Conservation (phyloP, 2,797 vertebrate genomes). For the Acipenser transmontanus region DNA sequence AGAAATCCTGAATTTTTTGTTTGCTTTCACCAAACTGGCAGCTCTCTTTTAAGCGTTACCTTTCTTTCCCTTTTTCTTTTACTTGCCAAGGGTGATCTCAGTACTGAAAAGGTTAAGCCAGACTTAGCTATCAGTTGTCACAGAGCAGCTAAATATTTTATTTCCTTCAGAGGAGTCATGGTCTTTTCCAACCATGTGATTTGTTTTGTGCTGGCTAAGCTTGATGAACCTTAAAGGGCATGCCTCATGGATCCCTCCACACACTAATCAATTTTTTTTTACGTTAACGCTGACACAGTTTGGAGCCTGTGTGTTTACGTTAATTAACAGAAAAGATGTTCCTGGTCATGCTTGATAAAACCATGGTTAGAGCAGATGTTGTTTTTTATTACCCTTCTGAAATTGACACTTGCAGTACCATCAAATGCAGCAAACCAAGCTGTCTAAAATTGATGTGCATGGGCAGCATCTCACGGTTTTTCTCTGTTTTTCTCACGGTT, state of each 20-base stretch:
- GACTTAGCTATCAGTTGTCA: too few relatives aligned
- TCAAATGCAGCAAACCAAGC: background rate
- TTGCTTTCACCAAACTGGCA: too few relatives aligned
- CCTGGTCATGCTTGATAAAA: slow-evolving; percentile 33
- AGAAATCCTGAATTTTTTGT: too few relatives aligned
- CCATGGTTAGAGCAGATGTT: background rate
- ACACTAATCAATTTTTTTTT: background rate
- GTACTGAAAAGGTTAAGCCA: too few relatives aligned
- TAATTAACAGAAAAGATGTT: slow-evolving; percentile 49
- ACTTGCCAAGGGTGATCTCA: too few relatives aligned
- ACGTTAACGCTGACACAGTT: slow-evolving; percentile 13
- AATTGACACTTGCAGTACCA: background rate
- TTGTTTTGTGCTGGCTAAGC: slow-evolving; percentile 14
- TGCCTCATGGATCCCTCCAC: slow-evolving; percentile 17
- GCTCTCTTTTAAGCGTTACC: too few relatives aligned
- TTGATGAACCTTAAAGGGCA: slow-evolving; percentile 20
- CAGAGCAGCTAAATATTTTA: background rate
- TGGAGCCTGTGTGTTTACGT: slow-evolving; percentile 29
- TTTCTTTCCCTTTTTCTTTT: too few relatives aligned
- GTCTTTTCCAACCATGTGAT: background rate
- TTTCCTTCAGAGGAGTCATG: slow-evolving; percentile 1
- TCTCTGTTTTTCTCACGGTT: too few relatives aligned
- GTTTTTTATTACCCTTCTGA: background rate
- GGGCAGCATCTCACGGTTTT: too few relatives aligned
- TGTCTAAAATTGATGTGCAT: background rate